These are phyloP conservation scores for Smithornis capensis DNA, from an alignment of 2,113 vertebrate species.

Conservation along the genomic window DNA sequence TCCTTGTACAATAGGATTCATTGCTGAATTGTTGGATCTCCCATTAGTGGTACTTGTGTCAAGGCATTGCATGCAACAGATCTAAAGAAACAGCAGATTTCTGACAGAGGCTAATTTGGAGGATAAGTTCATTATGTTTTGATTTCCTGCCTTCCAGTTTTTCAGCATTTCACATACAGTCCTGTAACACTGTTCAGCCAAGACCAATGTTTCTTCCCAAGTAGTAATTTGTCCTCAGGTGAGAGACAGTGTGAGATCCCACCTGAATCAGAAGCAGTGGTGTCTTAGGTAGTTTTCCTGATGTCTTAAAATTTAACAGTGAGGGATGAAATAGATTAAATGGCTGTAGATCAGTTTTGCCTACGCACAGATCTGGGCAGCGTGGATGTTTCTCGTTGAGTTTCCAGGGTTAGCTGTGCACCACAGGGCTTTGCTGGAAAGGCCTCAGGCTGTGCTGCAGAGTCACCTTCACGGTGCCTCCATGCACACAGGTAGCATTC, in stretches of 20 bases:
- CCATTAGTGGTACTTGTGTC: not conserved
- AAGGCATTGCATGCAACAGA: not conserved
- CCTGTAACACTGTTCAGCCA: rapidly evolving
- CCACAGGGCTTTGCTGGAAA: not conserved
- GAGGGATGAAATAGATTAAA: not conserved
- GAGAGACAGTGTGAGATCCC: not conserved
- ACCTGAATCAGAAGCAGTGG: not conserved
- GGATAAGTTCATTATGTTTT: not conserved
- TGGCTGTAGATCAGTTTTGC: not conserved
- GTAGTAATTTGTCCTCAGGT: not conserved
- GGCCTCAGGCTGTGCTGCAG: not conserved
- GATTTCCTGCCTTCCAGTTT: not conserved
- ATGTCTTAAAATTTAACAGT: not conserved
- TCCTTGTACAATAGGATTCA: not conserved
- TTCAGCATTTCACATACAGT: not conserved
- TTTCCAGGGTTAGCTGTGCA: too few species aligned
- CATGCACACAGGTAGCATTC: not conserved
- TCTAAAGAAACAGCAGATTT: slow-evolving; percentile 57
- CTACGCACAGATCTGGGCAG: not conserved
- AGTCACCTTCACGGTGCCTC: rapidly evolving
- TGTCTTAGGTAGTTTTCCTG: not conserved
- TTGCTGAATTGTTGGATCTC: not conserved
- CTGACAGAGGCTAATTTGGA: slow-evolving; percentile 28
- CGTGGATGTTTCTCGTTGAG: rapidly evolving
- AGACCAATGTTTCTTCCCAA: not conserved